Conservation (phyloP, 2,888 invertebrate genomes). For the Tipula unca region DNA sequence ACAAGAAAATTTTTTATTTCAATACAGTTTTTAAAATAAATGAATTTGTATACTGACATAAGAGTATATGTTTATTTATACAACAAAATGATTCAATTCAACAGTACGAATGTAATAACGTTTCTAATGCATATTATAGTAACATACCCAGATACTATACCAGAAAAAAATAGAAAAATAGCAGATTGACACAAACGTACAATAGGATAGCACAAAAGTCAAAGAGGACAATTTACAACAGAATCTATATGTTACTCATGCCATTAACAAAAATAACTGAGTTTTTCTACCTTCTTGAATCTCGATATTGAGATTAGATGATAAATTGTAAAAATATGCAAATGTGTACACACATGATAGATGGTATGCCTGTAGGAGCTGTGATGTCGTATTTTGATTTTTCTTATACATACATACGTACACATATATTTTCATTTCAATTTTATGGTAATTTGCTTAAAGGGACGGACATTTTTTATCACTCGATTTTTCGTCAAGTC, state of each 20-base stretch:
- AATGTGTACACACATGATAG: not conserved
- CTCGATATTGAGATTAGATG: not conserved
- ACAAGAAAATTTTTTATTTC: slow-evolving; percentile 21
- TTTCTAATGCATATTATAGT: not conserved
- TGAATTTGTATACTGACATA: not conserved
- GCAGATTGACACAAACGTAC: not conserved
- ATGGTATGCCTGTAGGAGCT: not conserved
- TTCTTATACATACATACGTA: not conserved
- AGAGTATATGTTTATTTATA: not conserved
- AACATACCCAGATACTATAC: not conserved
- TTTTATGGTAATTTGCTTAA: slow-evolving; percentile 8
- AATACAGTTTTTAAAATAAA: not conserved
- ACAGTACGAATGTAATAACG: not conserved
- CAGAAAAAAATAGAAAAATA: not conserved
- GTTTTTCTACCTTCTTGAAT: not conserved
- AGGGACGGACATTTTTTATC: not conserved
- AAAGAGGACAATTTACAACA: not conserved
- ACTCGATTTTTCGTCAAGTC: not conserved
- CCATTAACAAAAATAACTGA: not conserved
- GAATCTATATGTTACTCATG: not conserved
- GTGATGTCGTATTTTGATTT: not conserved
- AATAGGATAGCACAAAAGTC: not conserved
- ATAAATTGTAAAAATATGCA: not conserved
- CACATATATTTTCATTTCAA: not conserved
- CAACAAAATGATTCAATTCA: not conserved